Evolutionary conservation across 2,888 invertebrate genomes (phyloP).

Genomic region (Cheiracanthium punctorium): DNA sequence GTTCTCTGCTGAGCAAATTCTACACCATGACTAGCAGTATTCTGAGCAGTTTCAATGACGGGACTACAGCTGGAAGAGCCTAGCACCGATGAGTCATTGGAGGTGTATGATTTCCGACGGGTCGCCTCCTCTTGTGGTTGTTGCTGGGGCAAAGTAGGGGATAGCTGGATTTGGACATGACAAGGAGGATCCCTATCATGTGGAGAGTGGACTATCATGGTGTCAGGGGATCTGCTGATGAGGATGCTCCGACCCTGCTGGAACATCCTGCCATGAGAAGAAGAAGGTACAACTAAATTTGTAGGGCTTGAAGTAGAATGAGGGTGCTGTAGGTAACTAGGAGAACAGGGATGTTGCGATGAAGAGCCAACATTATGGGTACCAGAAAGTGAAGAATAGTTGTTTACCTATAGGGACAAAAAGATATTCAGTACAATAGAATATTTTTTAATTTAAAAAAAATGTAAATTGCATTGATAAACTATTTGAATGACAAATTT

Average conservation of each 20-base stretch:
- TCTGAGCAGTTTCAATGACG: constrained; percentile 11
- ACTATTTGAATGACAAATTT: too few relatives aligned
- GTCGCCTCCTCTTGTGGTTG: background rate
- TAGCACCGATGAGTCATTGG: constrained; percentile 25
- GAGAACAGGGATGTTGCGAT: constrained; percentile 38
- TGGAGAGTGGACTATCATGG: constrained; percentile 23
- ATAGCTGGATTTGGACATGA: constrained; percentile 41
- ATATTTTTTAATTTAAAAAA: too few relatives aligned
- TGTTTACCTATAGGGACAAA: constrained; percentile 39
- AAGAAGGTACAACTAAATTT: constrained; percentile 7
- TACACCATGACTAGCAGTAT: background rate
- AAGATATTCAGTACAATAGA: too few relatives aligned
- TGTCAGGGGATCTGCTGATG: constrained; percentile 48
- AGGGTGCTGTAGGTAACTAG: constrained; percentile 35
- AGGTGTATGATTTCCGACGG: constrained; percentile 27
- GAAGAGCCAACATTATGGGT: constrained; percentile 32
- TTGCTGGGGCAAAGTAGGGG: constrained; percentile 25
- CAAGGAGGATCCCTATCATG: constrained; percentile 31
- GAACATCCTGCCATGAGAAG: constrained; percentile 21
- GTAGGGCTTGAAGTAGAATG: constrained; percentile 38
- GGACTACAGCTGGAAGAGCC: constrained; percentile 40
- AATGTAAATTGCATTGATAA: too few relatives aligned
- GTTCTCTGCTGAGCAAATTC: constrained; percentile 30
- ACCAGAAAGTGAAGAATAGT: constrained; percentile 32
- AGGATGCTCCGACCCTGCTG: constrained; percentile 59